These are phyloP conservation scores for Phenganax stokvisi DNA, from an alignment of 92 coral and sea anemone species.

Conservation along the genomic window DNA sequence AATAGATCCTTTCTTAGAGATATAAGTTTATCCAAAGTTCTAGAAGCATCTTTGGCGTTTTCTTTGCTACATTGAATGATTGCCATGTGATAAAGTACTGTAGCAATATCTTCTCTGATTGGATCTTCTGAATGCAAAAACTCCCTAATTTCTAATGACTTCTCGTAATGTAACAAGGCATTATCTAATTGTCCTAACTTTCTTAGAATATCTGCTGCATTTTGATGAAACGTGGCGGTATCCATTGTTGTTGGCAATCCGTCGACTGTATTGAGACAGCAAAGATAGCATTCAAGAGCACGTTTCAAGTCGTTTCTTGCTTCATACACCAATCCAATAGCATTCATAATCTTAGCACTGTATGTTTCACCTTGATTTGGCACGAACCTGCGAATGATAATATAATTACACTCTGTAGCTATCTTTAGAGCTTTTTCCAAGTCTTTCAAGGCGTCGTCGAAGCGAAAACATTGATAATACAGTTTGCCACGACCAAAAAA, in stretches of 20 bases:
- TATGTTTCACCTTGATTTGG: not conserved
- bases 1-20: not conserved
- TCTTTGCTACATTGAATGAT: not conserved
- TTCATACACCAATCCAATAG: slow-evolving; percentile 30
- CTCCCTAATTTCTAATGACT: slow-evolving; percentile 30
- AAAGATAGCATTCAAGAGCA: slow-evolving; percentile 10
- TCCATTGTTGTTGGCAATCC: not conserved
- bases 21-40: not conserved
- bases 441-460: slow-evolving; percentile 9
- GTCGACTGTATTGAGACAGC: slow-evolving; percentile 6
- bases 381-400: not conserved
- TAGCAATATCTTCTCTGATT: slow-evolving; percentile 34
- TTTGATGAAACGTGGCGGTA: slow-evolving; percentile 18
- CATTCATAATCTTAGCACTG: slow-evolving; percentile 8
- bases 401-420: not conserved
- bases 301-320: slow-evolving; percentile 5
- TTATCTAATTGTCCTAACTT: slow-evolving; percentile 19
- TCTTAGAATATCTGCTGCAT: slow-evolving; percentile 16
- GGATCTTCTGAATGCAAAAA: slow-evolving; percentile 23
- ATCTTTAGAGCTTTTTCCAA: slow-evolving; percentile 16
- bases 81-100: slow-evolving; percentile 26
- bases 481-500: slow-evolving; percentile 18
- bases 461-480: not conserved
- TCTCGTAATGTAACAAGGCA: slow-evolving; percentile 23
- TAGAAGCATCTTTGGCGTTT: not conserved